phyloP scores from a whole-genome alignment of 1,140 invertebrate species.

The Andricus grossulariae region DNA sequence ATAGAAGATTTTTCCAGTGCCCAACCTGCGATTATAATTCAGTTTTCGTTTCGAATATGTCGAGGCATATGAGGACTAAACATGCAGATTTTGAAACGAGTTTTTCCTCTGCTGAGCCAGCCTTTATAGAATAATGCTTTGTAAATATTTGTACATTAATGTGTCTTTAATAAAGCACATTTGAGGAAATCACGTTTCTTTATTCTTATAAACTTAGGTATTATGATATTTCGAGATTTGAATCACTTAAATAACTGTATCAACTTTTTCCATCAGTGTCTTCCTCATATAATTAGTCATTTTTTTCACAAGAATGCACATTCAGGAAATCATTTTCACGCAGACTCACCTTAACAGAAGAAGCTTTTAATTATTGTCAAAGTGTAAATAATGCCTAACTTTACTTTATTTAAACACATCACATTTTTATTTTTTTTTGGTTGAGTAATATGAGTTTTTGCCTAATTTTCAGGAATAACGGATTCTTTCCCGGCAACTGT shows the following conservation, averaged over 20 bases:
- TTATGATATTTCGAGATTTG: slow-evolving; percentile 40
- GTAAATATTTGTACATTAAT: not conserved
- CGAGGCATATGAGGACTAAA: slow-evolving; percentile 68
- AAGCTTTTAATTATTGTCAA: too few relatives aligned
- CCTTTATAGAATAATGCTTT: not conserved
- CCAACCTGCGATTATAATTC: slow-evolving; percentile 17
- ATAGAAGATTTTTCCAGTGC: slow-evolving; percentile 27
- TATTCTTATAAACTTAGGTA: not conserved
- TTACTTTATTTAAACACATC: too few relatives aligned
- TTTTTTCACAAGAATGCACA: too few relatives aligned
- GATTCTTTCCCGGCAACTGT: too few relatives aligned
- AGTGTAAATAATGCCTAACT: too few relatives aligned
- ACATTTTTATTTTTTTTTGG: too few relatives aligned
- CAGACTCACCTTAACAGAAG: too few relatives aligned
- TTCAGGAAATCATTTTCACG: too few relatives aligned
- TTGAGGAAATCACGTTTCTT: not conserved
- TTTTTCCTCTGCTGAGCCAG: not conserved
- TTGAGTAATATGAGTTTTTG: too few relatives aligned
- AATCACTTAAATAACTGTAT: slow-evolving; percentile 13
- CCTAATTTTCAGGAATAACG: too few relatives aligned
- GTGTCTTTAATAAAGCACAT: not conserved
- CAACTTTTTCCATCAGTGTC: slow-evolving; percentile 35
- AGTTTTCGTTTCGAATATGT: slow-evolving; percentile 55
- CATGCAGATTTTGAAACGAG: slow-evolving; percentile 14
- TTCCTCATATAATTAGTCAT: not conserved